Evolutionary conservation across 2,888 invertebrate genomes (phyloP), one percentile per base, ranked within the genome.

Genomic region (Pammene fasciana): DNA sequence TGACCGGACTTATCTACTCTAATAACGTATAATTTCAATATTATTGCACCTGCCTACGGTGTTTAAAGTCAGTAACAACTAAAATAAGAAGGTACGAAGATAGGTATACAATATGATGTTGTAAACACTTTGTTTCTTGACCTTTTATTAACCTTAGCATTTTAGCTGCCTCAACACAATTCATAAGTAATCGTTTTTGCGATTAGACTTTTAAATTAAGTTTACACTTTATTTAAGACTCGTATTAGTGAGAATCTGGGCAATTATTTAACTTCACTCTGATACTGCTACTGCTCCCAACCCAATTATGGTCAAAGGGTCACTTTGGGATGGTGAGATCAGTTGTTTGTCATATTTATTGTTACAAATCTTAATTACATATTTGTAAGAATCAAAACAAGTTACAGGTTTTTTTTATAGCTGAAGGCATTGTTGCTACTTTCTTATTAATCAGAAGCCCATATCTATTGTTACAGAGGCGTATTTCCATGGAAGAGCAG

Each of bases 401-500:
- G 0, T 4, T 13, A 43, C 0, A 3, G 38, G 5, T 5, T 5
- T 38, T 38, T 38, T 38, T 38, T 7, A n/a, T n/a, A n/a, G 26
- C 26, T 26, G 26, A 26, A 26, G 4, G 26, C 26, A 26, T 26
- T 26, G 26, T 4, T 26, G 38, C 1, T 38, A 38, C 9, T 38
- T 38, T 9, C 2, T 9, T 9, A 38, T 38, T 38, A 38, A 9
- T 9, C 11, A 43, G 10, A 13, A 43, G 10, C 18, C 18, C 13
- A 13, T 43, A 8, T 41, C 16, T 13, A 3, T 88, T 87, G 84
- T 92, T 92, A 68, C 91, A 93, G 93, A 86, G 92, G 93, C 70
- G 93, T 93, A 1, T 93, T 93, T 71, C 92, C 92, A 0, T 93
- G 93, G 93, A 93, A 93, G 75, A 92, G 87, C 75, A 86, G 76